Percentiles rank a stretch among this genome's conserved stretches.
These are phyloP conservation scores for Ceratina japonica DNA, from an alignment of 1,140 invertebrate species.

Conservation along the genomic window DNA sequence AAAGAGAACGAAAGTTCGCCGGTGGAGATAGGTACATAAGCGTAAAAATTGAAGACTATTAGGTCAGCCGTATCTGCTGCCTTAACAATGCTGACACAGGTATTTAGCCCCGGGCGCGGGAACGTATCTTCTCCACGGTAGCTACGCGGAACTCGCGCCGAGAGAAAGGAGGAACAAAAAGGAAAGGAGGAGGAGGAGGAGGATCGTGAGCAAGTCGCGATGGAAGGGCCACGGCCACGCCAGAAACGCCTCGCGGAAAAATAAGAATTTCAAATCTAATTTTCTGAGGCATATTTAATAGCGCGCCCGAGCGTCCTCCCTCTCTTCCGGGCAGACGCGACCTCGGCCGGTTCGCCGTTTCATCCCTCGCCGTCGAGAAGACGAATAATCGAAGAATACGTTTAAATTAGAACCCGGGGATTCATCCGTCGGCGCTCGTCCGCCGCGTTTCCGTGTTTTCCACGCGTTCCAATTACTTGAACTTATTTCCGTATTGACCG, in stretches of 20 bases:
- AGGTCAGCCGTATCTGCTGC: conserved; percentile 56
- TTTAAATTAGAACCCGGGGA: conserved; percentile 29
- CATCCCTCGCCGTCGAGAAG: conserved; percentile 1
- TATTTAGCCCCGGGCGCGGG: conserved; percentile 60
- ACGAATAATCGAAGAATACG: conserved; percentile 55
- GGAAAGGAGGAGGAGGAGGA: background rate
- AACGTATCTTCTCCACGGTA: conserved; percentile 46
- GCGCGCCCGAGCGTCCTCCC: conserved; percentile 48
- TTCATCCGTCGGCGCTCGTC: no score
- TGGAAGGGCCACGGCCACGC: conserved; percentile 3
- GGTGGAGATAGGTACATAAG: conserved; percentile 54
- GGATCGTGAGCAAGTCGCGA: conserved; percentile 7
- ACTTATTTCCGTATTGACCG: no score
- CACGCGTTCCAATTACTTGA: no score
- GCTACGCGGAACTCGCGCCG: conserved; percentile 23
- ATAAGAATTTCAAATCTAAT: conserved; percentile 74
- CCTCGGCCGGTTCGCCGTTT: conserved; percentile 19
- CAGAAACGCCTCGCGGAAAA: conserved; percentile 57
- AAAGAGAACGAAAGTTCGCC: conserved; percentile 3
- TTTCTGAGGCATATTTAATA: conserved; percentile 70
- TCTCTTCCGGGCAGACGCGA: conserved; percentile 5
- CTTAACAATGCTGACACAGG: conserved; percentile 67
- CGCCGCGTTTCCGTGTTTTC: no score
- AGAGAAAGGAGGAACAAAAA: conserved; percentile 4
- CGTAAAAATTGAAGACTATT: conserved; percentile 70